These are phyloP conservation scores for Petrophora chlorosata DNA, from an alignment of 2,888 invertebrate species.

Conservation along the genomic window DNA sequence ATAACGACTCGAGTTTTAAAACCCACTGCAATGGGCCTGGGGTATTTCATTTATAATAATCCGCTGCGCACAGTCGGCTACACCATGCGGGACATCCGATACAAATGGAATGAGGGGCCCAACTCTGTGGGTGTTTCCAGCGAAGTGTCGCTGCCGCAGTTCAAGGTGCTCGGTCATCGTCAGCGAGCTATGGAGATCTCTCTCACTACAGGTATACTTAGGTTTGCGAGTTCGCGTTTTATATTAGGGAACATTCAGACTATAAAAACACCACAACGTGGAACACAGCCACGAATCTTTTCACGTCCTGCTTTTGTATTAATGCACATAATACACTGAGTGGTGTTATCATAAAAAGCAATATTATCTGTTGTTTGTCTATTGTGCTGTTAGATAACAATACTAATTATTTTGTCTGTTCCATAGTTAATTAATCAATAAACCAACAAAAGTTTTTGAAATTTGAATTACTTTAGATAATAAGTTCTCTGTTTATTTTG, in stretches of 20 bases:
- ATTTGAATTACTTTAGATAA: background rate
- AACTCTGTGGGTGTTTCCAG: slow-evolving; percentile 97
- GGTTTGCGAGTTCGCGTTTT: slow-evolving; percentile 56
- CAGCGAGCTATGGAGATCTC: slow-evolving; percentile 98
- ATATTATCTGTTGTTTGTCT: slow-evolving; percentile 46
- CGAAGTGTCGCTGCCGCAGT: slow-evolving; percentile 98
- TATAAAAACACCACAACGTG: slow-evolving; percentile 58
- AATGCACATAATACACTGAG: slow-evolving; percentile 77
- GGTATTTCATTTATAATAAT: slow-evolving; percentile 79
- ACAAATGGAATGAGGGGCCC: slow-evolving; percentile 98
- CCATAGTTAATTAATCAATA: background rate
- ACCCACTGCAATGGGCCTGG: slow-evolving; percentile 83
- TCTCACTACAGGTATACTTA: slow-evolving; percentile 96
- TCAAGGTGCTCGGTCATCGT: slow-evolving; percentile 98
- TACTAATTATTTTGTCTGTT: background rate
- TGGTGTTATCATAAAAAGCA: slow-evolving; percentile 57
- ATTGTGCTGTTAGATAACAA: slow-evolving; percentile 31
- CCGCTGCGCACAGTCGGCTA: slow-evolving; percentile 94
- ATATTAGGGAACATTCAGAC: slow-evolving; percentile 44
- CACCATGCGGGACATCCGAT: slow-evolving; percentile 98
- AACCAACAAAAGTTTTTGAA: background rate
- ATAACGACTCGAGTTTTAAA: slow-evolving; percentile 76
- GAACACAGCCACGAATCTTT: slow-evolving; percentile 79
- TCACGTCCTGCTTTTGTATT: slow-evolving; percentile 83
- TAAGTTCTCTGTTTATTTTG: too few relatives aligned